A percentile compares a stretch with the other conserved stretches of the same genome.
phyloP scores from a whole-genome alignment of 2,113 vertebrate genomes.

The Gambusia affinis region DNA sequence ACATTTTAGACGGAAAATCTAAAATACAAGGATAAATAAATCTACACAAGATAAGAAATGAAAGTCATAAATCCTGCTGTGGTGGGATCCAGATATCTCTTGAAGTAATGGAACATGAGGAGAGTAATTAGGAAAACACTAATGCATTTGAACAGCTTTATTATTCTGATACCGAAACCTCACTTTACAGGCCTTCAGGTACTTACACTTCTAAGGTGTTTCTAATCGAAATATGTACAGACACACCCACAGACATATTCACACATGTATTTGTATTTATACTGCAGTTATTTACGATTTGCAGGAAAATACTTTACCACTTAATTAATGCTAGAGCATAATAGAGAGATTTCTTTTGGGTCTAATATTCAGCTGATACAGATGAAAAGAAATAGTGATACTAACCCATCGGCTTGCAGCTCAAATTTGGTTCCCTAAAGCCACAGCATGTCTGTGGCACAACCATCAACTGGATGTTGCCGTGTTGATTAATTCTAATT shows the following conservation, averaged over 20 bases:
- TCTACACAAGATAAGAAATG: neutral
- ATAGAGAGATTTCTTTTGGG: neutral
- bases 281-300: no score
- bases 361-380: conserved; percentile 18
- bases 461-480: conserved; percentile 50
- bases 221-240: no score
- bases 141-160: conserved; percentile 17
- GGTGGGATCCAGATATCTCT: conserved; percentile 19
- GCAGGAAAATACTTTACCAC: no score
- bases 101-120: conserved; percentile 22
- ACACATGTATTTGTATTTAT: no score
- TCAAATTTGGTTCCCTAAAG: conserved; percentile 14
- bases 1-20: neutral
- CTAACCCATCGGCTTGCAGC: conserved; percentile 36
- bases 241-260: no score
- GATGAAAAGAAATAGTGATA: neutral
- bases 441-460: conserved; percentile 11
- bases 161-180: neutral
- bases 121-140: conserved; percentile 14
- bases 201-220: no score
- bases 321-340: no score
- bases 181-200: conserved; percentile 14
- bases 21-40: neutral
- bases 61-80: conserved; percentile 5
- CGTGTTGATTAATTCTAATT: conserved; percentile 76